Percentiles rank a stretch among this genome's conserved stretches.
Evolutionary conservation across 2,797 vertebrate species (phyloP).

Genomic region (Mus spretus): DNA sequence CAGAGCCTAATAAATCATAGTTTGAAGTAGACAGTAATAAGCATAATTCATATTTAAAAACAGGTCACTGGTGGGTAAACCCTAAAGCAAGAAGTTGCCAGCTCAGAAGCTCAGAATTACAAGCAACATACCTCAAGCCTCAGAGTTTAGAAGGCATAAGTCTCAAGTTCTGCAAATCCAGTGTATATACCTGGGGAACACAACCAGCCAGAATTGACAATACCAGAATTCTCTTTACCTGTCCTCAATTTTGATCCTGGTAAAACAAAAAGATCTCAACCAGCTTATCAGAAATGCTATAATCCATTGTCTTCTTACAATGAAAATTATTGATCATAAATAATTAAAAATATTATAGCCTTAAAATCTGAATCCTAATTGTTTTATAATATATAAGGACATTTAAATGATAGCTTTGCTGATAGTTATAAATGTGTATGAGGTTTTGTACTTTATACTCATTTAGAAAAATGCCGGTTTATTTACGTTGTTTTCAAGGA

Average conservation of each 20-base stretch:
- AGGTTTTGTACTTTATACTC: background rate
- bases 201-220: background rate
- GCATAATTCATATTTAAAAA: background rate
- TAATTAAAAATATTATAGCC: background rate
- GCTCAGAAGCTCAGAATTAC: background rate
- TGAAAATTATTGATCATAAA: background rate
- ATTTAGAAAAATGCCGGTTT: constrained; percentile 19
- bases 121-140: background rate
- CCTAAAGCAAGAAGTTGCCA: background rate
- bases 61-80: background rate
- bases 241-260: too few relatives aligned
- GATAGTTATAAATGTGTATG: background rate
- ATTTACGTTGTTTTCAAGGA: constrained; percentile 3
- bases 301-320: background rate
- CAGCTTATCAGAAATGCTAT: background rate
- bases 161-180: background rate
- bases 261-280: background rate
- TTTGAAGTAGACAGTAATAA: background rate
- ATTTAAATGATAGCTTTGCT: background rate
- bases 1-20: background rate
- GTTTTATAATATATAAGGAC: background rate
- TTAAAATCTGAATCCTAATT: background rate
- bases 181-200: background rate
- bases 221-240: background rate
- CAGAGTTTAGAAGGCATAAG: background rate